These are phyloP conservation scores for Drosophila eohydei DNA, from an alignment of 2,888 invertebrate species.

Conservation along the genomic window DNA sequence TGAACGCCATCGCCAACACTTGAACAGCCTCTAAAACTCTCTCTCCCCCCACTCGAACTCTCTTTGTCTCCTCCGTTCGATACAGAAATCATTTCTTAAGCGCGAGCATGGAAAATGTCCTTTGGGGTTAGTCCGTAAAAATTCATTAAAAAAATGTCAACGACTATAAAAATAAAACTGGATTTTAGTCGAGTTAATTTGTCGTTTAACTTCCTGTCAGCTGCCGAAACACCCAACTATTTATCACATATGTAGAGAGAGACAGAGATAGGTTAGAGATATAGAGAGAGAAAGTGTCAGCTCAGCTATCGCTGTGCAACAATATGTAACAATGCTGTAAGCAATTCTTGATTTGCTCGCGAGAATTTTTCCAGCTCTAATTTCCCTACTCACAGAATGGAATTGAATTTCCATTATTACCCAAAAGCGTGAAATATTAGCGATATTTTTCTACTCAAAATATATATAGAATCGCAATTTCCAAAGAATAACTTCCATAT, in stretches of 20 bases:
- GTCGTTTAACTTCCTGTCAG: conserved; percentile 82
- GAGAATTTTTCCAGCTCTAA: no score
- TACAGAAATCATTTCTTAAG: conserved; percentile 32
- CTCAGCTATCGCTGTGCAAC: no score
- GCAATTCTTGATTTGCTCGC: no score
- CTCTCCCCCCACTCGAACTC: background rate
- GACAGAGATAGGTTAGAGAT: background rate
- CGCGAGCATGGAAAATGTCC: conserved; percentile 35
- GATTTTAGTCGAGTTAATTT: conserved; percentile 56
- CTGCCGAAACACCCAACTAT: conserved; percentile 55
- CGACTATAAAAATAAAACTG: conserved; percentile 61
- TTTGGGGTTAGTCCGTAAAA: conserved; percentile 36
- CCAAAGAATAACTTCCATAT: no score
- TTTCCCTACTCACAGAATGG: no score
- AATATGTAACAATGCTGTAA: no score
- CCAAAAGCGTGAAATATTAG: no score
- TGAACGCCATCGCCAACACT: conserved; percentile 41
- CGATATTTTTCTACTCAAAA: no score
- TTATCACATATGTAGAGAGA: conserved; percentile 27
- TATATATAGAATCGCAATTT: no score
- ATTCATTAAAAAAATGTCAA: conserved; percentile 67
- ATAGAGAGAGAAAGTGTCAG: background rate
- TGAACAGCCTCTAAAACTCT: conserved; percentile 16
- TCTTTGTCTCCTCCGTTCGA: background rate
- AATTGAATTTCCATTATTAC: no score